These are phyloP conservation scores for Mechanitis messenoides DNA, from an alignment of 2,888 invertebrate genomes.

Conservation along the genomic window DNA sequence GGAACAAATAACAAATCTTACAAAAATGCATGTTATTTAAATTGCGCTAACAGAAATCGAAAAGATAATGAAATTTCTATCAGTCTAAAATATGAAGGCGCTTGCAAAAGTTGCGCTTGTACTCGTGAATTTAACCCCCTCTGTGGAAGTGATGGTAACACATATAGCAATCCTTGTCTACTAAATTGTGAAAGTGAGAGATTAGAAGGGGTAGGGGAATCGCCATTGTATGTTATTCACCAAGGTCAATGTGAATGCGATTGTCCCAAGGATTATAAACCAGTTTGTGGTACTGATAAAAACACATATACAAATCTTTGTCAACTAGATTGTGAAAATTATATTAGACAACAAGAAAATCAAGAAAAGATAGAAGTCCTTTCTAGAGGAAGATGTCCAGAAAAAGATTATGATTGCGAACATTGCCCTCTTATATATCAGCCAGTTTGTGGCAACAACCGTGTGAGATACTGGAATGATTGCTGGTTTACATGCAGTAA, in stretches of 20 bases:
- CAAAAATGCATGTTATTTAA: constrained; percentile 24
- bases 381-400: constrained; percentile 21
- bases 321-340: constrained; percentile 31
- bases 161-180: constrained; percentile 38
- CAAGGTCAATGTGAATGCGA: constrained; percentile 25
- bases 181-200: constrained; percentile 37
- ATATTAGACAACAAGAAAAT: constrained; percentile 16
- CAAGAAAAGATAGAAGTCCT: constrained; percentile 7
- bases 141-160: constrained; percentile 39
- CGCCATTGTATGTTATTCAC: constrained; percentile 22
- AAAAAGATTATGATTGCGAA: constrained; percentile 20
- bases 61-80: constrained; percentile 11
- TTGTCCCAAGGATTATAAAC: constrained; percentile 22
- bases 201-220: constrained; percentile 26
- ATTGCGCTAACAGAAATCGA: constrained; percentile 23
- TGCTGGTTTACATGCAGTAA: constrained; percentile 36
- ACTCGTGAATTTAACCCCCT: constrained; percentile 25
- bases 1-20: constrained; percentile 27
- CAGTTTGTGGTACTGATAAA: constrained; percentile 37
- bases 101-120: constrained; percentile 25
- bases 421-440: constrained; percentile 24
- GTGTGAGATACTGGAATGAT: constrained; percentile 34
- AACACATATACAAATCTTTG: constrained; percentile 37
- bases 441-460: constrained; percentile 37
- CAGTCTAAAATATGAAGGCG: constrained; percentile 28